phyloP scores from a whole-genome alignment of 2,888 invertebrate species.

The Crioceris asparagi region DNA sequence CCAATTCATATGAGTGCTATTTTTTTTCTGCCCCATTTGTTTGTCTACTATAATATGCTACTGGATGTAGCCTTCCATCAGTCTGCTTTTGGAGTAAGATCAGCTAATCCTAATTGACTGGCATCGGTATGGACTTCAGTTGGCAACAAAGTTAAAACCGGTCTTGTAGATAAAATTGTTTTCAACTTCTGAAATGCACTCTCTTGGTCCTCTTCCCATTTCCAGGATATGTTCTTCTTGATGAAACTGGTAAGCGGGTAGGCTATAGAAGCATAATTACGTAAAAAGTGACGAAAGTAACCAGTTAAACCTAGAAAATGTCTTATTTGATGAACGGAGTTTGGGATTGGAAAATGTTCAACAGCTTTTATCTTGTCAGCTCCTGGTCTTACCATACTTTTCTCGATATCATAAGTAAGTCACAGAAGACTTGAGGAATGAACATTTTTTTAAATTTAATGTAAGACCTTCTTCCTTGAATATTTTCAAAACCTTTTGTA shows the following conservation, averaged over 20 bases:
- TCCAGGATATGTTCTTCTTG: too few relatives aligned
- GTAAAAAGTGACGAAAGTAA: constrained; percentile 12
- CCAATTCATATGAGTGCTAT: constrained; percentile 30
- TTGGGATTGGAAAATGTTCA: constrained; percentile 6
- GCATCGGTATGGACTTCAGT: constrained; percentile 27
- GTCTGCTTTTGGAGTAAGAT: too few relatives aligned
- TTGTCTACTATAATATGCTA: constrained; percentile 29
- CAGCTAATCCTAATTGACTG: constrained; percentile 22
- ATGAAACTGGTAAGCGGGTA: constrained; percentile 8
- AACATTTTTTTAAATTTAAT: constrained; percentile 13
- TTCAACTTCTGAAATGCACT: too few relatives aligned
- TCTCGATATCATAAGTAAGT: constrained; percentile 7
- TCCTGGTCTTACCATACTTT: background rate
- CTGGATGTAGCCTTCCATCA: constrained; percentile 18
- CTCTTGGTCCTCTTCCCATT: too few relatives aligned
- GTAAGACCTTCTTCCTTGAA: constrained; percentile 10
- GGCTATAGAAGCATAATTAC: constrained; percentile 7
- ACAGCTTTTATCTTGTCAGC: constrained; percentile 2
- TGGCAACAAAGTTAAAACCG: too few relatives aligned
- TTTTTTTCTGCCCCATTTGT: constrained; percentile 26
- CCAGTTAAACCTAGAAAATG: constrained; percentile 10
- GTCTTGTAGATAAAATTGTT: too few relatives aligned
- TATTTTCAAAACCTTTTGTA: constrained; percentile 8
- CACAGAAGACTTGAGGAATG: constrained; percentile 9
- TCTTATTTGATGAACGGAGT: constrained; percentile 10